These are phyloP conservation scores for Seira sanloemensis DNA, from an alignment of 2,888 invertebrate genomes.

Conservation along the genomic window DNA sequence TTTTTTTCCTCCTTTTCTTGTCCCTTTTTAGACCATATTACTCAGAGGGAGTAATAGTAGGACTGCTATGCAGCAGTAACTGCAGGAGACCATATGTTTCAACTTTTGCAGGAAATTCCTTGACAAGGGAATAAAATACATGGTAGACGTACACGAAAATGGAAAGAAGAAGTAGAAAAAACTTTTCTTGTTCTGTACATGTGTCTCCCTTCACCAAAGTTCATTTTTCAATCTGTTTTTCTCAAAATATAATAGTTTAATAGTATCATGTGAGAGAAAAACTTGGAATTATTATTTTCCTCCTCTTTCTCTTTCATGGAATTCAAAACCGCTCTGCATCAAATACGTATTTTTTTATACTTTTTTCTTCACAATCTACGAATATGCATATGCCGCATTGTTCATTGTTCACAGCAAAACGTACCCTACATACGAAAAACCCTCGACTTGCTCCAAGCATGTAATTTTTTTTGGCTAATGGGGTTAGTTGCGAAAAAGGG, in stretches of 20 bases:
- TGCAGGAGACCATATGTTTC: conserved; percentile 55
- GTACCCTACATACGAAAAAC: too few species aligned
- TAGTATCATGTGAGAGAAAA: neutral
- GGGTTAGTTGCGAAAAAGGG: conserved; percentile 59
- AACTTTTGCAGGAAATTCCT: conserved; percentile 50
- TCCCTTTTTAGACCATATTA: conserved; percentile 9
- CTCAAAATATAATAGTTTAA: conserved; percentile 1
- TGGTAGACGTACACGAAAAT: conserved; percentile 10
- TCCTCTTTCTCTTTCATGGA: too few species aligned
- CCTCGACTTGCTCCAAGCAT: too few species aligned
- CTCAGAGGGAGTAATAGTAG: neutral
- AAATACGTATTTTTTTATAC: too few species aligned
- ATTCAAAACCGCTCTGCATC: too few species aligned
- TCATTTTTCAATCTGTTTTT: conserved; percentile 37
- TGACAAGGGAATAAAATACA: conserved; percentile 40
- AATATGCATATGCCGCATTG: too few species aligned
- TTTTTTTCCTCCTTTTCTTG: conserved; percentile 17
- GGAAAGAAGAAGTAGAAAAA: neutral
- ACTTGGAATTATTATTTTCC: neutral
- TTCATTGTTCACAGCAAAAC: too few species aligned
- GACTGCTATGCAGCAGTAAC: conserved; percentile 19
- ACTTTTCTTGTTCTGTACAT: conserved; percentile 35
- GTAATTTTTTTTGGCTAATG: conserved; percentile 6
- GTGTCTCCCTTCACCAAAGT: conserved; percentile 29
- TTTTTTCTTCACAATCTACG: too few species aligned